Evolutionary conservation across 2,888 invertebrate species (phyloP).

Genomic region (Chalcosyrphus nemorum): DNA sequence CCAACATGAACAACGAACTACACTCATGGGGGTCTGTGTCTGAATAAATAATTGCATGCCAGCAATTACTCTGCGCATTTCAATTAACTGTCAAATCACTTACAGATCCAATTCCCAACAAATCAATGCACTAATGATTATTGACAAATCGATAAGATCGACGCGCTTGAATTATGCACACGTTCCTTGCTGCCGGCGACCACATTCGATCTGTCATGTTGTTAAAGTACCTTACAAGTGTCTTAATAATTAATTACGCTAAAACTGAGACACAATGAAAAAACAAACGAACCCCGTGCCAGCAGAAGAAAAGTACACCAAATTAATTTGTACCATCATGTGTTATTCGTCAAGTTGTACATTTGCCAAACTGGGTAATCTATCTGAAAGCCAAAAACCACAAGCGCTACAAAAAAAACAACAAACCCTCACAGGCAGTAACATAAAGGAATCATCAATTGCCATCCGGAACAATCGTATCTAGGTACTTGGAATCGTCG

Average conservation of each 20-base stretch:
- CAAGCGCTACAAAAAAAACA: neutral
- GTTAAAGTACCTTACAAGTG: conserved; percentile 54
- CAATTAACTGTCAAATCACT: conserved; percentile 32
- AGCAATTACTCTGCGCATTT: conserved; percentile 26
- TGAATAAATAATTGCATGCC: neutral
- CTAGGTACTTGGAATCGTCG: conserved; percentile 36
- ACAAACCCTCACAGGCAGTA: neutral
- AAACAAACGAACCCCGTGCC: neutral
- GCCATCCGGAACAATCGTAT: conserved; percentile 1
- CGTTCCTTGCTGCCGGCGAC: conserved; percentile 9
- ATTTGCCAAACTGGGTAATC: conserved; percentile 54
- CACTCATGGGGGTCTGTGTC: neutral
- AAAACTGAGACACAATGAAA: conserved; percentile 45
- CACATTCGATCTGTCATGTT: conserved; percentile 65
- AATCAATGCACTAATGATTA: conserved; percentile 60
- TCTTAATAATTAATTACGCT: conserved; percentile 65
- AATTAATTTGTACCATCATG: conserved; percentile 64
- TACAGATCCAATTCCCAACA: conserved; percentile 9
- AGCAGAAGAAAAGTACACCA: conserved; percentile 22
- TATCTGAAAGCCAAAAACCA: conserved; percentile 31
- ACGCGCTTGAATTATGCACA: conserved; percentile 52
- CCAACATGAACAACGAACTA: neutral
- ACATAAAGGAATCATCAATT: conserved; percentile 59
- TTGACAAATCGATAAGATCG: conserved; percentile 67
- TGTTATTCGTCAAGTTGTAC: conserved; percentile 63